Percentiles rank a stretch among this genome's conserved stretches.
Conservation (phyloP, 2,113 vertebrate genomes). For the Rhipidura dahli region DNA sequence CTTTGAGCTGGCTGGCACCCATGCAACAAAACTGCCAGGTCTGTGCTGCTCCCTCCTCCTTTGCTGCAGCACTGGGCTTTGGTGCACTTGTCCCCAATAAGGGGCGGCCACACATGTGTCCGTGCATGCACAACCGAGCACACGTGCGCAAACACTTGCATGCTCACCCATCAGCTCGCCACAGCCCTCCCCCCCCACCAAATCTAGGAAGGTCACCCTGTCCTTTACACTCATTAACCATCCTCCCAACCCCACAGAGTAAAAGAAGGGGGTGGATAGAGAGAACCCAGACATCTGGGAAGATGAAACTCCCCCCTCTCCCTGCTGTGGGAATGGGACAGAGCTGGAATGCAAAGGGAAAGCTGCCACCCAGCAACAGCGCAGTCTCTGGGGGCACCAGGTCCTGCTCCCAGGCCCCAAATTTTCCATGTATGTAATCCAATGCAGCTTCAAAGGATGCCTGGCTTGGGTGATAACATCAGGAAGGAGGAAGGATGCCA, state of each 20-base stretch:
- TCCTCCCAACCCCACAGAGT: not conserved
- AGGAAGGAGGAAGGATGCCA: not conserved
- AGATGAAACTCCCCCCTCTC: not conserved
- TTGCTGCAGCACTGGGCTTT: not conserved
- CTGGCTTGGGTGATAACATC: not conserved
- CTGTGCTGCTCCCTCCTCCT: not conserved
- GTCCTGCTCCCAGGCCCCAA: not conserved
- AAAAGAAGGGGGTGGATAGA: not conserved
- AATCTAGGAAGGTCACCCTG: not conserved
- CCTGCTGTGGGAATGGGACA: not conserved
- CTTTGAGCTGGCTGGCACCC: not conserved
- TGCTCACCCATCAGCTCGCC: not conserved
- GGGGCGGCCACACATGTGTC: not conserved
- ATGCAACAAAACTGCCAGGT: not conserved
- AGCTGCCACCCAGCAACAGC: not conserved
- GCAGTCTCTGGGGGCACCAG: not conserved
- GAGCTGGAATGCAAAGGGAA: not conserved
- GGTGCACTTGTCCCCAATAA: not conserved
- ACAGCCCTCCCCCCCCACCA: not conserved
- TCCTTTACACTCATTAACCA: constrained; percentile 22
- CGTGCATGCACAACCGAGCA: not conserved
- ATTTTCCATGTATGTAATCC: not conserved
- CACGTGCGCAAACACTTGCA: not conserved
- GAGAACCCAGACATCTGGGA: not conserved
- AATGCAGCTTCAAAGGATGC: not conserved